Base-by-base conservation (phyloP, 2,797 vertebrate species). In the Gymnothorax javanicus region DNA sequence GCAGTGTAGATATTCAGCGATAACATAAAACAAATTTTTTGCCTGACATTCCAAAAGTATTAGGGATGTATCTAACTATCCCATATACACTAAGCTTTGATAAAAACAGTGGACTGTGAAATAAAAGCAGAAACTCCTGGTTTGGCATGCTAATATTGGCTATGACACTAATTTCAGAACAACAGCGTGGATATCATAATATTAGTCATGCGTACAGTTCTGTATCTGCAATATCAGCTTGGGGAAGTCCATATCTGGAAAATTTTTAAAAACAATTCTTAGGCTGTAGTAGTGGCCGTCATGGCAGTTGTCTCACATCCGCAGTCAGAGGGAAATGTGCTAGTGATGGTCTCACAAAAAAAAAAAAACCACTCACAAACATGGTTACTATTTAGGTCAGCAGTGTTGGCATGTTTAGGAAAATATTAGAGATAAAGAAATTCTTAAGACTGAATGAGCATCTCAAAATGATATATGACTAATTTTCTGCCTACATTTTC, bases 131-230 rank as follows among this genome's bases (percentile, higher is more conserved):
- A 54, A 54, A 56, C 77, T 81, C 52, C 77, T 56, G 17, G 43
- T 33, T 52, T 23, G 20, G 52, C 43, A 9, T 7, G n/a, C 50
- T 52, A 56, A 81, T 81, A 81, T 81, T 81, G 52, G 50, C 52
- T 81, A 23, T 54, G 52, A 81, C 77, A 81, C 77, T 81, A 81
- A 81, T 81, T 81, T 81, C 77, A 81, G 17, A 13, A 81, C 52
- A 56, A 13, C 77, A 81, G 77, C 8, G 50, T 56, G 52, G 52
- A 81, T 81, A 81, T 81, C 50, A 17, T 81, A 81, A 54, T 81
- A 81, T 81, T 81, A 81, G 50, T 81, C 77, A 81, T 56, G 15
- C 0, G 52, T 81, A 56, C 77, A 81, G 73, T 77, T 77, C 71
- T 33, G 43, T 7, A 77, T 77, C 73, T 77, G 43, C 33, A 77